phyloP scores from a whole-genome alignment of 2,797 vertebrate genomes.

The Chrysolophus pictus region DNA sequence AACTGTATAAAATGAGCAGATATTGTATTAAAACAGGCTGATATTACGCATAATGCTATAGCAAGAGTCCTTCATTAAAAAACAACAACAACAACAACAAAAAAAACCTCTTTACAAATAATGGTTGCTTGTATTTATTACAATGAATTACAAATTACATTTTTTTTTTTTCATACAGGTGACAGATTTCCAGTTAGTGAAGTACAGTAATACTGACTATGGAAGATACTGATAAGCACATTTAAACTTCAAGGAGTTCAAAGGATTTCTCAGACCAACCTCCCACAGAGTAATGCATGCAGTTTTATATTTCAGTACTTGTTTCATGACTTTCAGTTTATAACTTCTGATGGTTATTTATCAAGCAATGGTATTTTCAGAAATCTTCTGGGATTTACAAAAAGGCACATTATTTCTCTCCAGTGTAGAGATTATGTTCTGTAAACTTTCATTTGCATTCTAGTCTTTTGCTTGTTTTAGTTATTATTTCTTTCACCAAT shows the following conservation, averaged over 20 bases:
- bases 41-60: not conserved
- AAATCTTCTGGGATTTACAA: not conserved
- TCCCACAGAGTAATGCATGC: not conserved
- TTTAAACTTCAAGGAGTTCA: not conserved
- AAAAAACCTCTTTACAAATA: not conserved
- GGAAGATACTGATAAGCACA: not conserved
- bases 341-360: not conserved
- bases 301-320: not conserved
- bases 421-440: not conserved
- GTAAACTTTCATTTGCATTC: not conserved
- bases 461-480: not conserved
- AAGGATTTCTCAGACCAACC: not conserved
- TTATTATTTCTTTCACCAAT: not conserved
- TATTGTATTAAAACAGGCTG: not conserved
- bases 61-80: rapidly evolving
- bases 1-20: not conserved
- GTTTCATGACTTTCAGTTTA: not conserved
- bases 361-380: not conserved
- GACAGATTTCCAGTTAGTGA: not conserved
- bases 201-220: not conserved
- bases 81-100: too few relatives aligned
- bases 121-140: not conserved
- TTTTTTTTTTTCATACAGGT: not conserved
- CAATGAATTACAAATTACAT: not conserved
- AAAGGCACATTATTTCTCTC: not conserved